Evolutionary conservation across 1,140 invertebrate genomes (phyloP), one percentile per base, ranked within the genome.

Genomic region (Tetragnatha versicolor): DNA sequence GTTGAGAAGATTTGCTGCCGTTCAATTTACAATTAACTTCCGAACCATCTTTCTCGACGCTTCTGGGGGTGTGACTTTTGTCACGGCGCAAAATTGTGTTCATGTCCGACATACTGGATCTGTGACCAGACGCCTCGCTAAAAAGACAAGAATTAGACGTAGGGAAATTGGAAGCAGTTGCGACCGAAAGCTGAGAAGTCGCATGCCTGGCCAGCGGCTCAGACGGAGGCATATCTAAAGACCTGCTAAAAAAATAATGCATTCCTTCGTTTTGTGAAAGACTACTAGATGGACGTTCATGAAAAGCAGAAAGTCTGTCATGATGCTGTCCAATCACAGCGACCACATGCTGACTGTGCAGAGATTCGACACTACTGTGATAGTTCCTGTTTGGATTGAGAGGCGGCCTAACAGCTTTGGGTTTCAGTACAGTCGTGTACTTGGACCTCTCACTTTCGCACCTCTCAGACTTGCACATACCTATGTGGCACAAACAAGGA

Each of bases 391-490:
- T 42, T 27, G 42, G 53, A 79, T 69, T 81, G 5, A 73, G 29
- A 12, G 63, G 58, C 20, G 81, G 81, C 35, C 79, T 80, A 10
- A 81, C 78, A 29, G 81, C 78, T 78, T 80, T 81, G 37, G 81
- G 81, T 42, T 81, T 81, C 29, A 81, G 25, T 29, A 81, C 75
- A 33, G 81, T 81, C 3, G 81, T 81, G 55, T 80, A 81, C 25
- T 78, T 55, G 25, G 66, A 79, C 17, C 47, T 72, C 42, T 81
- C 78, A 80, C 37, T 80, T 10, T 65, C 65, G 39, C 79, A 81
- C 22, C 78, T 51, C 22, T 65, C 76, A 0, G 72, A 79, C 35
- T 81, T 79, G n/a, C 65, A 77, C 68, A 80, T 78, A 6, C 76
- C 76, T 35, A 78, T 78, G 27, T 78, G 76, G 60, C 76, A 78